These are phyloP conservation scores for Galerucella calmariensis DNA, from an alignment of 2,888 invertebrate species.

Conservation along the genomic window DNA sequence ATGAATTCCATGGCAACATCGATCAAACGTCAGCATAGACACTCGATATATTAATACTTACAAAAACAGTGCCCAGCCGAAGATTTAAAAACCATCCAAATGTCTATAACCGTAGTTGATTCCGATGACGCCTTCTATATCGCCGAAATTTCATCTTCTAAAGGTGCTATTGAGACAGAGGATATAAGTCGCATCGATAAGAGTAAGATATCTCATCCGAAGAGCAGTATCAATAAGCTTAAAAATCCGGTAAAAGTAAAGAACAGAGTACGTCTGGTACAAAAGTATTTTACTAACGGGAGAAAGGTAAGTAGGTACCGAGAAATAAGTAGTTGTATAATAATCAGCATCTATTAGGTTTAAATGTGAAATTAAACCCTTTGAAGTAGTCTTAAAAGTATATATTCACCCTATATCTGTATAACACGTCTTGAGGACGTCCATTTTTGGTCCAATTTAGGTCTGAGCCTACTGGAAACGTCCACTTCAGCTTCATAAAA, in stretches of 20 bases:
- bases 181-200: background rate
- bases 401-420: too few relatives aligned
- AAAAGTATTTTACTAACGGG: constrained; percentile 18
- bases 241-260: constrained; percentile 8
- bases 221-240: background rate
- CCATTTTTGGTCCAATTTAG: too few relatives aligned
- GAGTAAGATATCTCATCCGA: constrained; percentile 3
- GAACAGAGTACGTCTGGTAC: background rate
- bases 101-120: background rate
- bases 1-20: background rate
- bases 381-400: too few relatives aligned
- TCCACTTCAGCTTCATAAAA: too few relatives aligned
- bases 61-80: background rate
- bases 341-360: too few relatives aligned
- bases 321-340: background rate
- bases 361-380: too few relatives aligned
- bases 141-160: background rate
- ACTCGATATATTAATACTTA: background rate
- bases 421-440: too few relatives aligned
- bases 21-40: background rate
- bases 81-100: background rate
- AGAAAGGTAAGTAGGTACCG: constrained; percentile 1
- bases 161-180: background rate
- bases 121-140: background rate
- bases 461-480: too few relatives aligned